Evolutionary conservation across 2,888 invertebrate genomes (phyloP), one percentile per base, ranked within the genome.

Genomic region (Caenorhabditis imperialis): DNA sequence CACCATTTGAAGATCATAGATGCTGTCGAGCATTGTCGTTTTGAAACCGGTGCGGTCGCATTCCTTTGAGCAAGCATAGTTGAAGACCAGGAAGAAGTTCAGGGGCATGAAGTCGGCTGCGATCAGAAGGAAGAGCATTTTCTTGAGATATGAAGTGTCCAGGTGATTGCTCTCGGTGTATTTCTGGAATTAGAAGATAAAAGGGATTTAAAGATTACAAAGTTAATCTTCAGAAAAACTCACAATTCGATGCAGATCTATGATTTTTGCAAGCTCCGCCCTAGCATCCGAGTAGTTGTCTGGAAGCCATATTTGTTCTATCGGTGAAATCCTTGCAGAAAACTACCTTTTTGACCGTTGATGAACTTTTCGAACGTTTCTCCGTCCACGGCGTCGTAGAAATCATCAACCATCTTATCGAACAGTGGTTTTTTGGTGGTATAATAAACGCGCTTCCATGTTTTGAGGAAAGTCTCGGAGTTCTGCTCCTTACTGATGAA

Each of bases 81-180:
- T 44, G 44, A 57, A 57, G 6, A 57, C 8, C 0, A 18, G 10
- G n/a, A 42, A 57, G 27, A 65, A 65, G 27, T 57, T 48, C 5
- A 25, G 3, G 1, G 48, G 51, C n/a, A 51, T 27, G 6, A 27
- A 12, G 1, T 44, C 37, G 0, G 5, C 20, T 3, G 38, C 51
- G 6, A 67, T 44, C 4, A 45, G 3, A 1, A 67, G 45, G 0
- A 51, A 10, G 8, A 67, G 8, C 25, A 57, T 8, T n/a, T 48
- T 67, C 10, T 67, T 57, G 10, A 67, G 25, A 0, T 35, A 6
- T 6, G 27, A n/a, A 2, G 37, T 44, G n/a, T 38, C 10, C 3
- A 57, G 35, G 16, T 10, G 22, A 2, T 27, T 12, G 8, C 44
- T 51, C 5, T 7, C 16, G 1, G 12, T n/a, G 38, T 57, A 67